These are phyloP conservation scores for Pseudomyrmex flavicornis DNA, from an alignment of 1,140 invertebrate genomes.

Conservation along the genomic window DNA sequence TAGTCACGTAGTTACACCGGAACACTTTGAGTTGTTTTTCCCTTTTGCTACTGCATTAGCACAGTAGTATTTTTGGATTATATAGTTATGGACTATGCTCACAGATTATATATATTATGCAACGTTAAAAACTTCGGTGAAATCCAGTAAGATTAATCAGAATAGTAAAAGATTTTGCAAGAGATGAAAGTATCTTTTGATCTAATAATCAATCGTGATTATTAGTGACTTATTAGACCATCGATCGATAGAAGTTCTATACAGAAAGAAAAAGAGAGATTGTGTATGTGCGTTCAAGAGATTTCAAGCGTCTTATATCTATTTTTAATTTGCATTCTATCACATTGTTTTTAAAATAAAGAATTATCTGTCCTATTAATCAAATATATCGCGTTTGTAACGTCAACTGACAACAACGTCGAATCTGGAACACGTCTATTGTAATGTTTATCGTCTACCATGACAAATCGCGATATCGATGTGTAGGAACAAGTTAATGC, in stretches of 20 bases:
- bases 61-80: constrained; percentile 9
- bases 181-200: constrained; percentile 30
- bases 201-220: constrained; percentile 4
- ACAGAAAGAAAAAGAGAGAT: too few relatives aligned
- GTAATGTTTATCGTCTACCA: constrained; percentile 27
- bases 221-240: constrained; percentile 18
- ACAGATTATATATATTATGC: constrained; percentile 6
- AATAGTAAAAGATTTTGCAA: constrained; percentile 35
- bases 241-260: background rate
- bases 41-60: constrained; percentile 15
- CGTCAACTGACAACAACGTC: background rate
- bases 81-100: background rate
- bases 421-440: constrained; percentile 1
- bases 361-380: background rate
- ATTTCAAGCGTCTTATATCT: too few relatives aligned
- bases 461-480: constrained; percentile 76
- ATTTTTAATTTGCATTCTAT: too few relatives aligned
- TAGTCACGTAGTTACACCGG: background rate
- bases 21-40: constrained; percentile 3
- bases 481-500: too few relatives aligned
- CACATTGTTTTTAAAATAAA: background rate
- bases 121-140: constrained; percentile 47
- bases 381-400: background rate
- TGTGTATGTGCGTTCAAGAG: too few relatives aligned
- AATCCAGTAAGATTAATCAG: background rate